Evolutionary conservation across 2,113 vertebrate genomes (phyloP), one percentile per base, ranked within the genome.

Genomic region (Dendrocopos noguchii): DNA sequence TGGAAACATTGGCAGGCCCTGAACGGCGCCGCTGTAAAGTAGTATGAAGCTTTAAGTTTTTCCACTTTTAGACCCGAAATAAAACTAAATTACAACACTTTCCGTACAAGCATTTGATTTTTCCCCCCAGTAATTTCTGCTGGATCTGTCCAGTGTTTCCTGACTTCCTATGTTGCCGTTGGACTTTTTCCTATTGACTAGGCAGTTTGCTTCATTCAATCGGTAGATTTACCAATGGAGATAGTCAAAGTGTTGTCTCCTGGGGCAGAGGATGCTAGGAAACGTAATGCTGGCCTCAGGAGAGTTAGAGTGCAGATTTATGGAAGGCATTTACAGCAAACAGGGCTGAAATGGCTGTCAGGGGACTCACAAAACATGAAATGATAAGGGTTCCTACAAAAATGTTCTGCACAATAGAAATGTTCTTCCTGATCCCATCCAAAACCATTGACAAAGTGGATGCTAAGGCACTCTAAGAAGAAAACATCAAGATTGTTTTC

Each of bases 1-100:
- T 96, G 95, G 97, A 97, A 97, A 97, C 86, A 83, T 95, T 97
- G 97, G 97, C 96, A 95, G 75, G 77, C 24, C 31, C 50, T 97
- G 94, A 96, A 96, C 63, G n/a, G 80, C 4, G 28, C 88, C 67
- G 74, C 95, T 93, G 90, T 96, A 94, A 94, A 92, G 84, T 47
- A 93, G 77, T 80, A 91, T 55, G 83, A 88, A 82, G 84, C 84
- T 96, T 97, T 96, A 96, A 95, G 87, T 97, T 93, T 96, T 94
- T 96, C 96, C 91, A 90, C 71, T 91, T 96, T 92, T 96, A 93
- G 94, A 84, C 60, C 91, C 90, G 87, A 87, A 97, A 96, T 96
- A 96, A 95, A 95, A 93, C 83, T 95, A 94, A 96, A 90, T 96
- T 90, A 74, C 91, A 95, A 61, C 92, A 97, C 86, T 97, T 96